phyloP scores from a whole-genome alignment of 2,888 invertebrate genomes.

The Sericinus montela region DNA sequence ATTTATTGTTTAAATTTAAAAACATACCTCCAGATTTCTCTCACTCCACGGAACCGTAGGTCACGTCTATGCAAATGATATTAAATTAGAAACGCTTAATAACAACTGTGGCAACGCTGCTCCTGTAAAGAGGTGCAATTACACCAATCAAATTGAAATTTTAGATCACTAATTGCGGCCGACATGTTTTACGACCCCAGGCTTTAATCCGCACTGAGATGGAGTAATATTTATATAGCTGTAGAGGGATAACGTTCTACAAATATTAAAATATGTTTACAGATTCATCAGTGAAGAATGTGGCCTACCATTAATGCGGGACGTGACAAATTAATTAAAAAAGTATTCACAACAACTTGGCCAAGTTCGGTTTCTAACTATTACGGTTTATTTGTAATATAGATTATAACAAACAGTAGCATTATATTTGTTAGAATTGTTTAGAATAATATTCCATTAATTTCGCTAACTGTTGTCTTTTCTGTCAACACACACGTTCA shows the following conservation, averaged over 20 bases:
- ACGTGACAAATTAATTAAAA: no score
- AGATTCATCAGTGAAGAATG: slow-evolving; percentile 7
- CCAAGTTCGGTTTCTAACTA: no score
- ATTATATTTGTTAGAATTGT: no score
- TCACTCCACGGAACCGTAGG: slow-evolving; percentile 35
- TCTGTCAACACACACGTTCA: no score
- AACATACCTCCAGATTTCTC: slow-evolving; percentile 22
- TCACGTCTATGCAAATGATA: slow-evolving; percentile 78
- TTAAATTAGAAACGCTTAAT: slow-evolving; percentile 78
- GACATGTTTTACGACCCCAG: slow-evolving; percentile 59
- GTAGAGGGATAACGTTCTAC: slow-evolving; percentile 24
- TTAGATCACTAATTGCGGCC: slow-evolving; percentile 70
- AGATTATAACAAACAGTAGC: no score
- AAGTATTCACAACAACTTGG: no score
- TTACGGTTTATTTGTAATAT: no score
- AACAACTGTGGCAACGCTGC: slow-evolving; percentile 70
- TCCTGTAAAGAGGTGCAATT: slow-evolving; percentile 75
- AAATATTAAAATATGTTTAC: slow-evolving; percentile 5
- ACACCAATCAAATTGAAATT: slow-evolving; percentile 77
- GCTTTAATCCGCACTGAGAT: slow-evolving; percentile 39
- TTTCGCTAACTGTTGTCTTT: no score
- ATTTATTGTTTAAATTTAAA: slow-evolving; percentile 3
- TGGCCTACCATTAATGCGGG: no score
- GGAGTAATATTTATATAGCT: slow-evolving; percentile 34
- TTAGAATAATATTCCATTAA: no score